Base-by-base conservation (phyloP, 1,140 invertebrate species). In the Nymphalis io region DNA sequence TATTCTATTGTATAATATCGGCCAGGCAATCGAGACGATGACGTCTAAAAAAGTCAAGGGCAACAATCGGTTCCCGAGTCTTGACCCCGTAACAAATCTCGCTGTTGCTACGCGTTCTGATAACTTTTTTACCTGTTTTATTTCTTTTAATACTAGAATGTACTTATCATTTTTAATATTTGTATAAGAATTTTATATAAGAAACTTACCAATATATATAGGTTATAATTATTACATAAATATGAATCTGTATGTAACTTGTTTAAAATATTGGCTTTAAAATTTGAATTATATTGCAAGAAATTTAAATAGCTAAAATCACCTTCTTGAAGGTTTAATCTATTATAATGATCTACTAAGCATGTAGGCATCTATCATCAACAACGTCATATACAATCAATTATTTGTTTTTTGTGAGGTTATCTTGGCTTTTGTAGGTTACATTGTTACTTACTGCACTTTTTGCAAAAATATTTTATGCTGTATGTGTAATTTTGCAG, bases 11-110 rank as follows among this genome's bases (percentile, higher is more conserved):
- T 60, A 53, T 64, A 70, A 70, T 55, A 68, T 51, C 58, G 39
- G 57, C 27, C 48, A 18, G 20, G 27, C 57, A 27, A 40, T 55
- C 68, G 55, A 62, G 60, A 53, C 81, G 87, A 83, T 84, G 81
- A 65, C 75, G 60, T 73, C 75, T 75, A 87, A 89, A 87, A 86
- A 81, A 72, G 72, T 80, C 87, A 89, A 89, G 87, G 87, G 79
- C 83, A 81, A 67, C 60, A 75, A 84, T 80, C 85, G 76, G 78
- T 83, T 83, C 80, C 81, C 79, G 87, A 82, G 70, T 88, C 78
- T 89, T 89, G 87, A 88, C 85, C 87, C 75, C 83, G 72, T 27
- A 70, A 63, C 51, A 51, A 42, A 42, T 21, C 46, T 51, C 39
- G 39, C 12, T 61, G 68, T 60, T 60, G 61, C 57, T 60, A 70